Conservation (phyloP, 2,797 vertebrate species). For the Linurgus olivaceus region DNA sequence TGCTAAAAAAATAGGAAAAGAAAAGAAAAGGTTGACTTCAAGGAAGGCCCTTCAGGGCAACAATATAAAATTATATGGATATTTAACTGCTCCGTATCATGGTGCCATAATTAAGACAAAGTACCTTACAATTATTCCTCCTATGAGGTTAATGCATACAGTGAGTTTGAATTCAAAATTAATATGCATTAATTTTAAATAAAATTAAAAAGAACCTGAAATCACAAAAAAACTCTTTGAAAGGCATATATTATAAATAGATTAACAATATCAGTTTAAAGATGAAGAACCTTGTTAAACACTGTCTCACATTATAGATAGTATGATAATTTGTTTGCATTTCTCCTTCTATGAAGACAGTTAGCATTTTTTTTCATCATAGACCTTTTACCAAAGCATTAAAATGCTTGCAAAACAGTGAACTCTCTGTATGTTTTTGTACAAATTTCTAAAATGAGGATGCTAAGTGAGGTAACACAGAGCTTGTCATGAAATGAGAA, state of each 20-base stretch:
- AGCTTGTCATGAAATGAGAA: background rate
- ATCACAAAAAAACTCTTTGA: background rate
- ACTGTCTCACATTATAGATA: background rate
- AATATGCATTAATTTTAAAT: conserved; percentile 25
- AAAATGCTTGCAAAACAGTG: background rate
- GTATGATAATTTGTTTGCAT: background rate
- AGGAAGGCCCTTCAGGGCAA: conserved; percentile 31
- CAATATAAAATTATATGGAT: conserved; percentile 52
- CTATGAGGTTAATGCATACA: conserved; percentile 7
- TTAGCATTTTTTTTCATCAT: background rate
- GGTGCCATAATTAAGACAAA: conserved; percentile 57
- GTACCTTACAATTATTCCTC: conserved; percentile 49
- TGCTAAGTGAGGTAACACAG: background rate
- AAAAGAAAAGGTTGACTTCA: conserved; percentile 36
- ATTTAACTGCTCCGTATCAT: conserved; percentile 40
- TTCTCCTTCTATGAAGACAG: background rate
- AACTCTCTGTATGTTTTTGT: background rate
- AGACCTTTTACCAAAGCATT: background rate
- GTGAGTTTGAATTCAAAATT: background rate
- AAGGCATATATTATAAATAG: background rate
- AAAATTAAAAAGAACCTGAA: background rate
- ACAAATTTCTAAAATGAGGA: background rate
- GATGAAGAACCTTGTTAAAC: background rate
- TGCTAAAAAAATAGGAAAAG: conserved; percentile 20
- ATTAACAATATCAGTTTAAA: background rate